Evolutionary conservation across 2,797 vertebrate species (phyloP).

Genomic region (Hippoglossus hippoglossus): DNA sequence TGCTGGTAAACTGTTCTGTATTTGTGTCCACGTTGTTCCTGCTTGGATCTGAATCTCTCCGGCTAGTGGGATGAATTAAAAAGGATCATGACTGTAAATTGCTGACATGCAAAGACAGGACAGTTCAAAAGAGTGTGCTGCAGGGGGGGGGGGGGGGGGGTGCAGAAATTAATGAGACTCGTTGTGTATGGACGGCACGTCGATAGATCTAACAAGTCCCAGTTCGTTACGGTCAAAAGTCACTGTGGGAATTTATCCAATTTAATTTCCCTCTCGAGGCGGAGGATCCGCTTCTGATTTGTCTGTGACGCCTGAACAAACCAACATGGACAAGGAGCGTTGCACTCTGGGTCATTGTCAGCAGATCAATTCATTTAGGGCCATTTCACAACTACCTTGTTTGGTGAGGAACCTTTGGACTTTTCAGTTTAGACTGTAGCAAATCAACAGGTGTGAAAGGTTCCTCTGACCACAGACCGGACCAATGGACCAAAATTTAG

Average conservation of each 20-base stretch:
- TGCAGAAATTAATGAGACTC: neutral
- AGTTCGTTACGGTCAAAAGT: neutral
- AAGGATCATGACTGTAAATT: slow-evolving; percentile 60
- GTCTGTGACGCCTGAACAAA: neutral
- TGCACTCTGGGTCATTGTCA: neutral
- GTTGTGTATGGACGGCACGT: neutral
- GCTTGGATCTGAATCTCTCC: slow-evolving; percentile 48
- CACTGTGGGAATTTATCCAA: neutral
- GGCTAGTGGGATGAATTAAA: slow-evolving; percentile 34
- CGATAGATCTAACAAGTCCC: too few species aligned
- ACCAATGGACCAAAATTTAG: too few species aligned
- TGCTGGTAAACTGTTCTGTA: slow-evolving; percentile 36
- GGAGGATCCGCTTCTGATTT: too few species aligned
- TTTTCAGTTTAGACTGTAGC: too few species aligned
- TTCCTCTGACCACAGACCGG: too few species aligned
- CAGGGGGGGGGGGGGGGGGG: too few species aligned
- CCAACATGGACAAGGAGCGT: neutral
- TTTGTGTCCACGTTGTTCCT: slow-evolving; percentile 61
- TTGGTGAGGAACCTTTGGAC: too few species aligned
- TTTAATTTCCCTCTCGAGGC: neutral
- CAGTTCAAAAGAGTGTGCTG: neutral
- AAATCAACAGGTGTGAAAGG: too few species aligned
- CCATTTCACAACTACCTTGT: too few species aligned
- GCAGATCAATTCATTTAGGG: too few species aligned
- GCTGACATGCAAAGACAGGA: slow-evolving; percentile 6